These are phyloP conservation scores for Podarcis raffonei DNA, from an alignment of 2,113 vertebrate genomes.

Conservation along the genomic window DNA sequence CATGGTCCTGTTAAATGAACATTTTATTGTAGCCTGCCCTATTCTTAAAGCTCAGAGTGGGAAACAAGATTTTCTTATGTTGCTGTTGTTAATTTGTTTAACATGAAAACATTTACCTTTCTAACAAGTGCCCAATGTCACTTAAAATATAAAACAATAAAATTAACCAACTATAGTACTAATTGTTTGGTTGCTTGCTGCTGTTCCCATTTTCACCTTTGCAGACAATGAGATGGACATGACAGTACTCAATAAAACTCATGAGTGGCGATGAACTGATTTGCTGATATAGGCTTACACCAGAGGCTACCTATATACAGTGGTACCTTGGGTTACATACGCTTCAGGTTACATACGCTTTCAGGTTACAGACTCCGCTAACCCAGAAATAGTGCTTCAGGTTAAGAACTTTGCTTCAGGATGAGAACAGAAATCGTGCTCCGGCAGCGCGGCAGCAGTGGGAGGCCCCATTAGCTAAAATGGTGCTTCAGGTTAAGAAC, in stretches of 20 bases:
- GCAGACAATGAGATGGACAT: not conserved
- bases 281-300: too few species aligned
- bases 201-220: not conserved
- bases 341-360: too few species aligned
- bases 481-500: too few species aligned
- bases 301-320: not conserved
- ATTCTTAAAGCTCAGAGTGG: not conserved
- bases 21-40: not conserved
- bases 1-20: not conserved
- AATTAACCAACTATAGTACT: not conserved
- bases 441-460: too few species aligned
- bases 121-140: not conserved
- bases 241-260: not conserved
- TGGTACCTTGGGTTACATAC: too few species aligned
- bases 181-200: not conserved
- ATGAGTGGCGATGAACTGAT: not conserved
- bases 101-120: not conserved
- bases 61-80: not conserved
- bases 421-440: too few species aligned
- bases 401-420: too few species aligned
- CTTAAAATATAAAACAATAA: not conserved
- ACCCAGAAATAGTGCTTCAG: too few species aligned
- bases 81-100: not conserved
- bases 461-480: too few species aligned
- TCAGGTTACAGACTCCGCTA: too few species aligned